These are phyloP conservation scores for Unio pictorum DNA, from an alignment of 2,888 invertebrate genomes.

Conservation along the genomic window DNA sequence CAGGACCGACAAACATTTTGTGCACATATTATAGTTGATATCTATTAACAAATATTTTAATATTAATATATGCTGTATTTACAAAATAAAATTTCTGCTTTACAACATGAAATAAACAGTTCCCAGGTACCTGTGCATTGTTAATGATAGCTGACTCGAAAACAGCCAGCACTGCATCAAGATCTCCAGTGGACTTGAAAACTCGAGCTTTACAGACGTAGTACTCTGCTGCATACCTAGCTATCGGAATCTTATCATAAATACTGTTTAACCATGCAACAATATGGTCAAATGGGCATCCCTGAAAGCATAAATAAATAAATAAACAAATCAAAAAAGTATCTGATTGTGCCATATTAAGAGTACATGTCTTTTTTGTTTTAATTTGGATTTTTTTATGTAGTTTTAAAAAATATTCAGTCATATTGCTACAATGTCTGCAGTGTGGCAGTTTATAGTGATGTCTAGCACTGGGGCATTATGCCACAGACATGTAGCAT, in stretches of 20 bases:
- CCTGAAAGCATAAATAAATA: conserved; percentile 35
- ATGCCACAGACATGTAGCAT: too few relatives aligned
- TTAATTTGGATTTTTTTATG: too few relatives aligned
- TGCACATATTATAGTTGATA: too few relatives aligned
- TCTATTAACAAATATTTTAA: too few relatives aligned
- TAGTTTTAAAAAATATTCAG: too few relatives aligned
- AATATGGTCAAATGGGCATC: conserved; percentile 55
- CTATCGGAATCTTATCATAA: conserved; percentile 37
- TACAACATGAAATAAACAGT: not conserved
- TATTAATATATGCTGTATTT: too few relatives aligned
- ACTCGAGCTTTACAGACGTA: conserved; percentile 58
- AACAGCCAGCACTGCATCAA: conserved; percentile 48
- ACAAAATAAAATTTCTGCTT: too few relatives aligned
- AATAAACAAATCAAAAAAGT: not conserved
- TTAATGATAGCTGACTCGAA: conserved; percentile 56
- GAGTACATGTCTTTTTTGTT: not conserved
- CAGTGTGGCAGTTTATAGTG: too few relatives aligned
- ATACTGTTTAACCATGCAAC: conserved; percentile 57
- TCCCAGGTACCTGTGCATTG: conserved; percentile 50
- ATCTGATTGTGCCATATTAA: not conserved
- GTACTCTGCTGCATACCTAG: conserved; percentile 47
- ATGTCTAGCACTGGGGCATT: too few relatives aligned
- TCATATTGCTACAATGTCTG: too few relatives aligned
- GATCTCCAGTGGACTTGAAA: conserved; percentile 38
- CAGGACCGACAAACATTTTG: too few relatives aligned